Conservation (phyloP, 2,888 invertebrate species). For the Perdita meconis region DNA sequence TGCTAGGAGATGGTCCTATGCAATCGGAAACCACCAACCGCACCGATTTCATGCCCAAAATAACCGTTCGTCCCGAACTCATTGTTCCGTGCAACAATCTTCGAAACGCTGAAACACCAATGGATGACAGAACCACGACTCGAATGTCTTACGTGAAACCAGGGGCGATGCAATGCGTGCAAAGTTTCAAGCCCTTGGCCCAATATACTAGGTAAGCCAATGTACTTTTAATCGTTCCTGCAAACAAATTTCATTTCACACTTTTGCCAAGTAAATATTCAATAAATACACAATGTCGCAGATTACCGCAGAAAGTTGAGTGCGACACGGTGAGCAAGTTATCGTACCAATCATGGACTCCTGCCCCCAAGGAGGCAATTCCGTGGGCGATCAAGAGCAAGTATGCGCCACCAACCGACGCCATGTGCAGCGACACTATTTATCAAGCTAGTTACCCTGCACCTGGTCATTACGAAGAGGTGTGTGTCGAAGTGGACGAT, state of each 20-base stretch:
- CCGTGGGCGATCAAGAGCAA: slow-evolving; percentile 77
- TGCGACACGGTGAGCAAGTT: slow-evolving; percentile 80
- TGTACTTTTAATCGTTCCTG: neutral
- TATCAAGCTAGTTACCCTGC: slow-evolving; percentile 80
- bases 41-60: slow-evolving; percentile 78
- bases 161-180: slow-evolving; percentile 68
- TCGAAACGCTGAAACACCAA: slow-evolving; percentile 71
- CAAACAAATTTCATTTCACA: neutral
- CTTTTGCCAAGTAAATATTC: neutral
- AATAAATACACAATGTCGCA: no score
- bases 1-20: slow-evolving; percentile 78
- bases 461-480: slow-evolving; percentile 80
- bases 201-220: slow-evolving; percentile 73
- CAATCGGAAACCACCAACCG: slow-evolving; percentile 79
- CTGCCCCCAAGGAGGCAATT: slow-evolving; percentile 72
- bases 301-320: slow-evolving; percentile 78
- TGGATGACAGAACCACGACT: slow-evolving; percentile 79
- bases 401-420: slow-evolving; percentile 76
- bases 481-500: slow-evolving; percentile 18
- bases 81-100: slow-evolving; percentile 79
- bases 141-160: slow-evolving; percentile 79
- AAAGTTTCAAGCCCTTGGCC: slow-evolving; percentile 78
- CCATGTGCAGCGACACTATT: slow-evolving; percentile 77
- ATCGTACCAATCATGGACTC: slow-evolving; percentile 79
- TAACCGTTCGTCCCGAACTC: slow-evolving; percentile 62